Conservation (phyloP, 2,888 invertebrate genomes). For the Tenodera sinensis region DNA sequence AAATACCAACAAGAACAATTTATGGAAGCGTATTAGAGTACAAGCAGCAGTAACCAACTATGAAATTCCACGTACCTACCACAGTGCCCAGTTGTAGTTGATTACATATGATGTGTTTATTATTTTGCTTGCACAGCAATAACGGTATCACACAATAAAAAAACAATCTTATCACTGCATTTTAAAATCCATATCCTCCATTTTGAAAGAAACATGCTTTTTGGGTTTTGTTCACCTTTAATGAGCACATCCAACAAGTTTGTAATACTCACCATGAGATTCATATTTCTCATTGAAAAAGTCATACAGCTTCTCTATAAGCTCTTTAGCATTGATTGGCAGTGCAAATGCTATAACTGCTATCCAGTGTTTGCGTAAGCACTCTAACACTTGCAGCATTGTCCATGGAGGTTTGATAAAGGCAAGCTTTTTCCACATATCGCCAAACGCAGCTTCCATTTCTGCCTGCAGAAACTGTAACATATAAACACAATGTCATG, state of each 20-base stretch:
- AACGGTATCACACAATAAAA: no score
- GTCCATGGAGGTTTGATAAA: slow-evolving; percentile 57
- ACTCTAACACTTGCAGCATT: slow-evolving; percentile 51
- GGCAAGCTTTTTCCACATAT: slow-evolving; percentile 52
- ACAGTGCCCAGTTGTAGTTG: no score
- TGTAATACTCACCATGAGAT: neutral
- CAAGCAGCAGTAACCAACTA: no score
- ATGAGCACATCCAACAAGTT: neutral
- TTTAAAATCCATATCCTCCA: no score
- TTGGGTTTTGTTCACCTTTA: no score
- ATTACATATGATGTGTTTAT: no score
- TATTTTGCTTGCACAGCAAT: no score
- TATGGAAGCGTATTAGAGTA: no score
- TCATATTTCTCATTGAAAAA: neutral
- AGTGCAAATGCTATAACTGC: slow-evolving; percentile 48
- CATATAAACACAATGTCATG: neutral
- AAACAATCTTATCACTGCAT: no score
- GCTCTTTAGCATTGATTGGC: neutral
- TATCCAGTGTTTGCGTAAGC: slow-evolving; percentile 58
- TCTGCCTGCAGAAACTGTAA: neutral
- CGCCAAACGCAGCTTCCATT: slow-evolving; percentile 46
- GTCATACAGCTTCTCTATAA: neutral
- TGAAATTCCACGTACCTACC: no score
- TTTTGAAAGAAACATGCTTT: no score
- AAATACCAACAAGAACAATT: no score